Evolutionary conservation across 1,140 invertebrate genomes (phyloP).

Genomic region (Nylanderia fulva): DNA sequence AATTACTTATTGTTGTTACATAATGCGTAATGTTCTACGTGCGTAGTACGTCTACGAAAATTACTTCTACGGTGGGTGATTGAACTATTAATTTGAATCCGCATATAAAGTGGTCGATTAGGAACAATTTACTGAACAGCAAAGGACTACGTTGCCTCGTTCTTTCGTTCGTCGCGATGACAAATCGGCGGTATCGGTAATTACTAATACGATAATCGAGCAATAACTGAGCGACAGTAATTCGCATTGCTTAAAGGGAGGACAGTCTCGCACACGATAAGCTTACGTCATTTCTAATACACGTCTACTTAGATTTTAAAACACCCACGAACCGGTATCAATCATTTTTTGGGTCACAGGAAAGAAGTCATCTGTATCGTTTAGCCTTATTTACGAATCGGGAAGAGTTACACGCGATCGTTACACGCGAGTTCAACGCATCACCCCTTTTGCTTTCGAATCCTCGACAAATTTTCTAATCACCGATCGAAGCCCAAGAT

Average conservation of each 20-base stretch:
- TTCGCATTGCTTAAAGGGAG: not conserved
- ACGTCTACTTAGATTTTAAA: constrained; percentile 19
- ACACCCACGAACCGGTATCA: constrained; percentile 7
- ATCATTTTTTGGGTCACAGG: constrained; percentile 29
- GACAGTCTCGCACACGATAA: constrained; percentile 11
- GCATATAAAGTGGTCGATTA: constrained; percentile 20
- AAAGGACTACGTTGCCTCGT: constrained; percentile 38
- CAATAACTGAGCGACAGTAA: not conserved
- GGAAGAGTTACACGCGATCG: not conserved
- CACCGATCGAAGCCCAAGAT: not conserved
- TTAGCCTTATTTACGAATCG: constrained; percentile 25
- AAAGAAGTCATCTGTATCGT: constrained; percentile 21
- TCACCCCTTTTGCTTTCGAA: not conserved
- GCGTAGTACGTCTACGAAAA: constrained; percentile 30
- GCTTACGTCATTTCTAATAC: constrained; percentile 47
- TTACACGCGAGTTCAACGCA: not conserved
- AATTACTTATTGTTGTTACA: not conserved
- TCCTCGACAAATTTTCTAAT: constrained; percentile 6
- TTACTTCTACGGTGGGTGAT: constrained; percentile 26
- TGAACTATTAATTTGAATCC: constrained; percentile 51
- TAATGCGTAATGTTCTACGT: constrained; percentile 54
- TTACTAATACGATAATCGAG: constrained; percentile 36
- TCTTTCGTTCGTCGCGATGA: constrained; percentile 7
- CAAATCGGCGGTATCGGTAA: constrained; percentile 14
- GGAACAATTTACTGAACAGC: constrained; percentile 30